A percentile compares a stretch with the other conserved stretches of the same genome.
Conservation (phyloP, 1,140 invertebrate species). For the Oppia nitens region DNA sequence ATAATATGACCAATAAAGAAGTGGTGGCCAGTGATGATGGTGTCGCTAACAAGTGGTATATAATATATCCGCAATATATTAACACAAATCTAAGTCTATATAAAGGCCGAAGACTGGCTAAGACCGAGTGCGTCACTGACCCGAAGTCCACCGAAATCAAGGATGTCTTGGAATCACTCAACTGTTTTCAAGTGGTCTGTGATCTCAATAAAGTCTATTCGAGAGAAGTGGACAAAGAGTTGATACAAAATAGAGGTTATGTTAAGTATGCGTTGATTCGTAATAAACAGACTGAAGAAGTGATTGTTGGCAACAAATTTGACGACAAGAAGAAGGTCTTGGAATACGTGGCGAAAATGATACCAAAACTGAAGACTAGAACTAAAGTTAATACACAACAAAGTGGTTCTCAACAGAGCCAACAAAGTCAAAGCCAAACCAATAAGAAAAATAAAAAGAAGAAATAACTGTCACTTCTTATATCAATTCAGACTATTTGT, state of each 20-base stretch:
- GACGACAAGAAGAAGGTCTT: constrained; percentile 35
- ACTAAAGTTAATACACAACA: constrained; percentile 25
- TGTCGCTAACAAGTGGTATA: constrained; percentile 58
- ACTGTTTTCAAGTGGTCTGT: constrained; percentile 61
- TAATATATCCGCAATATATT: constrained; percentile 88
- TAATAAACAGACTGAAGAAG: too few relatives aligned
- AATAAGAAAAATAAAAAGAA: constrained; percentile 6
- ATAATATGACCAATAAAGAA: too few relatives aligned
- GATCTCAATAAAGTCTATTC: constrained; percentile 80
- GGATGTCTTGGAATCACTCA: constrained; percentile 61
- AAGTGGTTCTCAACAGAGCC: not conserved
- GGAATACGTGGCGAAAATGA: constrained; percentile 56
- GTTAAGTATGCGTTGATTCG: constrained; percentile 31
- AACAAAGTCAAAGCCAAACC: not conserved
- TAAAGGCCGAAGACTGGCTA: constrained; percentile 64
- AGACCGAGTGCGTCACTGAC: constrained; percentile 77
- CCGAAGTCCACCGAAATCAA: constrained; percentile 82
- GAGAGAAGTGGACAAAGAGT: constrained; percentile 74
- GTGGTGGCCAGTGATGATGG: too few relatives aligned
- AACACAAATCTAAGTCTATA: constrained; percentile 80
- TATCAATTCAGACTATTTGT: too few relatives aligned
- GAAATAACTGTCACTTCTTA: too few relatives aligned
- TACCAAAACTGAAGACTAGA: constrained; percentile 77
- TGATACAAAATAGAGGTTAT: constrained; percentile 54
- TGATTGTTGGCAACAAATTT: not conserved